Conservation (phyloP, 2,797 vertebrate species). For the Salmo trutta region DNA sequence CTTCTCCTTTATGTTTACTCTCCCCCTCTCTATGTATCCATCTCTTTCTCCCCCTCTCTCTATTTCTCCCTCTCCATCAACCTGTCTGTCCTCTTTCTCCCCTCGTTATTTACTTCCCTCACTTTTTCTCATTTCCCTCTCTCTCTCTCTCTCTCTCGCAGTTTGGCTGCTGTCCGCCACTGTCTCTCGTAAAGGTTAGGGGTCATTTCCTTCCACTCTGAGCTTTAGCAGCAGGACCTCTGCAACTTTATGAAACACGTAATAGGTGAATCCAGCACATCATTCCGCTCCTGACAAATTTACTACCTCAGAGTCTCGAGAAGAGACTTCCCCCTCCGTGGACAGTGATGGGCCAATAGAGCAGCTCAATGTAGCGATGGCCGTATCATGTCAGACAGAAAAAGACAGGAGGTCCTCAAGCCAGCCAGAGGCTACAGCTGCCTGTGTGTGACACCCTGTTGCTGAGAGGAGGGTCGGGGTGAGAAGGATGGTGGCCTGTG, state of each 20-base stretch:
- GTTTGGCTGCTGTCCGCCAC: constrained; percentile 9
- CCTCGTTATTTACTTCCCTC: background rate
- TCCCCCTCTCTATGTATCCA: no score
- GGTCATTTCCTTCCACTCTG: constrained; percentile 23
- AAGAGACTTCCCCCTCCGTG: background rate
- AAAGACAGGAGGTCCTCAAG: constrained; percentile 3
- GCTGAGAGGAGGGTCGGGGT: background rate
- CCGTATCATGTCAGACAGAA: background rate
- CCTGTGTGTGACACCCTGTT: background rate
- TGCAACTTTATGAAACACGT: constrained; percentile 27
- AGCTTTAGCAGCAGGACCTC: background rate
- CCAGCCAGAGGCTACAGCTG: constrained; percentile 22
- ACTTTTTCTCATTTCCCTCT: constrained; percentile 3
- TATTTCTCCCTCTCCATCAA: no score
- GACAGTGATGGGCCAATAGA: background rate
- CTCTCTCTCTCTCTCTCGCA: constrained; percentile 32
- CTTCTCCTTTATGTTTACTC: no score
- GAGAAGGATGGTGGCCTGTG: background rate
- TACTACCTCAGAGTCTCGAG: constrained; percentile 20
- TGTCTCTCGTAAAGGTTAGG: constrained; percentile 1
- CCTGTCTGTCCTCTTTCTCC: background rate
- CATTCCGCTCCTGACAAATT: constrained; percentile 27
- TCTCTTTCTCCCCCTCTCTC: no score
- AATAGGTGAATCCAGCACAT: constrained; percentile 55
- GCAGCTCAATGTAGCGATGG: background rate